Conservation (phyloP, 2,113 vertebrate species). For the Felis chaus region DNA sequence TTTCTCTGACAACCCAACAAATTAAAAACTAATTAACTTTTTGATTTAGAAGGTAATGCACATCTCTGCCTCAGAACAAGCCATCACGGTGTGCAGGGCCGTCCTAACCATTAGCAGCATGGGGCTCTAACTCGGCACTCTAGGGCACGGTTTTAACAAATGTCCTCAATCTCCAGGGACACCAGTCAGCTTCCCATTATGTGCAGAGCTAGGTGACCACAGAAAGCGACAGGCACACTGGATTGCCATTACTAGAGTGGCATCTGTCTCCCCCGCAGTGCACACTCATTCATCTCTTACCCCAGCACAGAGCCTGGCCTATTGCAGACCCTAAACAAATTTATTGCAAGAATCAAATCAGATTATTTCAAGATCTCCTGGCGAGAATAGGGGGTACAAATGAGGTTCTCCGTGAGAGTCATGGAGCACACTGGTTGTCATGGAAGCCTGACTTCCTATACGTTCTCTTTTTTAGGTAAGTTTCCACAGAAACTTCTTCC, state of each 20-base stretch:
- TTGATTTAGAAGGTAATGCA: slow-evolving; percentile 30
- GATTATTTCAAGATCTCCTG: neutral
- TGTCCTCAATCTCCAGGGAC: neutral
- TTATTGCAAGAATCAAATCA: neutral
- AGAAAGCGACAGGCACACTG: rapidly evolving
- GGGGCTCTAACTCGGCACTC: neutral
- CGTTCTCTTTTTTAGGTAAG: neutral
- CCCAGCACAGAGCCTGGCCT: neutral
- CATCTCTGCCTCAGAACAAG: neutral
- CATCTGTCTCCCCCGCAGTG: rapidly evolving
- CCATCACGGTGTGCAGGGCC: neutral
- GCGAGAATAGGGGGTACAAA: neutral
- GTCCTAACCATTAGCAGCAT: neutral
- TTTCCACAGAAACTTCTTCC: neutral
- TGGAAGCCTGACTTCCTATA: neutral
- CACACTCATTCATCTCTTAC: neutral
- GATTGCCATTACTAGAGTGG: rapidly evolving
- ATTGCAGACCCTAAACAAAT: neutral
- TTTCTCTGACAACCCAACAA: slow-evolving; percentile 37
- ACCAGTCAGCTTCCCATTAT: rapidly evolving
- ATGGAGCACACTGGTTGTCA: neutral
- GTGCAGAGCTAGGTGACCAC: neutral
- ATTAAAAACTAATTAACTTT: slow-evolving; percentile 55
- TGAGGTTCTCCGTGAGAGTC: rapidly evolving
- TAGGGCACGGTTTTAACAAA: neutral